Conservation (phyloP, 2,888 invertebrate genomes). For the Meganola albula region DNA sequence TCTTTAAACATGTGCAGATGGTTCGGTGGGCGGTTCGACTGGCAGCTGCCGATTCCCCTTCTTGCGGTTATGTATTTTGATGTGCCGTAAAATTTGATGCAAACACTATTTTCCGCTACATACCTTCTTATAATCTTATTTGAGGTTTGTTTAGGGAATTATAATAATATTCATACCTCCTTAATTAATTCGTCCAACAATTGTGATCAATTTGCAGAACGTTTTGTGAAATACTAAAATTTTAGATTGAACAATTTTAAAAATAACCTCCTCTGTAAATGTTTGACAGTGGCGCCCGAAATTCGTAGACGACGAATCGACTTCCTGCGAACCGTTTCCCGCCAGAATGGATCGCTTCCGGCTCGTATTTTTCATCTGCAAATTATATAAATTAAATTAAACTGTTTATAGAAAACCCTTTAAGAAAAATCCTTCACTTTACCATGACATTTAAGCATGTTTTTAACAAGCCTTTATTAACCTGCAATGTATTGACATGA, state of each 20-base stretch:
- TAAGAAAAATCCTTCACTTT: too few relatives aligned
- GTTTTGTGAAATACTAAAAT: constrained; percentile 21
- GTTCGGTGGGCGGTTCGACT: constrained; percentile 46
- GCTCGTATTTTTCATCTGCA: constrained; percentile 70
- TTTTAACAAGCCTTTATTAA: too few relatives aligned
- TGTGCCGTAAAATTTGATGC: too few relatives aligned
- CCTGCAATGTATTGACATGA: too few relatives aligned
- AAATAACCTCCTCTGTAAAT: constrained; percentile 34
- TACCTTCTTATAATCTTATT: too few relatives aligned
- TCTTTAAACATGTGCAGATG: constrained; percentile 71
- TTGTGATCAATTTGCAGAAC: constrained; percentile 21
- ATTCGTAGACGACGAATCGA: constrained; percentile 74
- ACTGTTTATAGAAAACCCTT: too few relatives aligned
- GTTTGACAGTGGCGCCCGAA: constrained; percentile 58
- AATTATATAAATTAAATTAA: constrained; percentile 41
- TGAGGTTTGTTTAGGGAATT: too few relatives aligned
- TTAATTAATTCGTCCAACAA: constrained; percentile 26
- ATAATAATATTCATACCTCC: too few relatives aligned
- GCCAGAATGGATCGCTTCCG: constrained; percentile 77
- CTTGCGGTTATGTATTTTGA: constrained; percentile 46
- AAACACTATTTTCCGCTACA: too few relatives aligned
- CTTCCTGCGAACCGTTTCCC: constrained; percentile 74
- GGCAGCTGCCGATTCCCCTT: constrained; percentile 53
- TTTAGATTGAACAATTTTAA: too few relatives aligned
- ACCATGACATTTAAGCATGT: too few relatives aligned